Conservation (phyloP, 1,140 invertebrate genomes). For the Eurosta solidaginis region DNA sequence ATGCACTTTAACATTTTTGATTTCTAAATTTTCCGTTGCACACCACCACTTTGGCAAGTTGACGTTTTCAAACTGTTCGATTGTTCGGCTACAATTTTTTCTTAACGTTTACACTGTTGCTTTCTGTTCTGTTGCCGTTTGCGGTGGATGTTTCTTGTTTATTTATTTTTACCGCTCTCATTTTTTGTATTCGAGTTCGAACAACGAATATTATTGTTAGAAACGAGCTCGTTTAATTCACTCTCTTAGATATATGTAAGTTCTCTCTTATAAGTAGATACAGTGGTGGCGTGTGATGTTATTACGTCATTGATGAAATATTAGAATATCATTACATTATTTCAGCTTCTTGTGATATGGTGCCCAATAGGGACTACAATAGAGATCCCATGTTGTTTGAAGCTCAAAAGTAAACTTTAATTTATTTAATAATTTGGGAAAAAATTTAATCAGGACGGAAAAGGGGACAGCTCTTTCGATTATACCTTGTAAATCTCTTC, state of each 20-base stretch:
- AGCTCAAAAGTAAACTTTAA: too few relatives aligned
- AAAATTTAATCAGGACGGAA: too few relatives aligned
- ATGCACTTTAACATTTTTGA: conserved; percentile 4
- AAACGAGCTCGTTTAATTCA: too few relatives aligned
- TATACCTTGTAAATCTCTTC: too few relatives aligned
- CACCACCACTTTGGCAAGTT: background rate
- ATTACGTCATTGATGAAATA: too few relatives aligned
- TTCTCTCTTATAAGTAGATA: background rate
- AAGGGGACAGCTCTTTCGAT: too few relatives aligned
- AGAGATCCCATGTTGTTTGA: too few relatives aligned
- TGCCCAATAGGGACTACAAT: too few relatives aligned
- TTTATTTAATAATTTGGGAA: too few relatives aligned
- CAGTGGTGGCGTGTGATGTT: background rate
- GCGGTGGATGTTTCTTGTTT: background rate
- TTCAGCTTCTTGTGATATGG: too few relatives aligned
- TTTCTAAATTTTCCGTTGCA: background rate
- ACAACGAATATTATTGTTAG: background rate
- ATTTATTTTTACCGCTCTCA: background rate
- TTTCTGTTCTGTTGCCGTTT: background rate
- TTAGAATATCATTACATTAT: too few relatives aligned
- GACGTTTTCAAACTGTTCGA: conserved; percentile 20
- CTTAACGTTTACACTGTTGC: conserved; percentile 4
- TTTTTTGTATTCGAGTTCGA: background rate
- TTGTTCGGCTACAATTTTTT: conserved; percentile 12
- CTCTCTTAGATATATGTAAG: background rate